Base-by-base conservation (phyloP, 1,140 invertebrate species). In the Lineus longissimus region DNA sequence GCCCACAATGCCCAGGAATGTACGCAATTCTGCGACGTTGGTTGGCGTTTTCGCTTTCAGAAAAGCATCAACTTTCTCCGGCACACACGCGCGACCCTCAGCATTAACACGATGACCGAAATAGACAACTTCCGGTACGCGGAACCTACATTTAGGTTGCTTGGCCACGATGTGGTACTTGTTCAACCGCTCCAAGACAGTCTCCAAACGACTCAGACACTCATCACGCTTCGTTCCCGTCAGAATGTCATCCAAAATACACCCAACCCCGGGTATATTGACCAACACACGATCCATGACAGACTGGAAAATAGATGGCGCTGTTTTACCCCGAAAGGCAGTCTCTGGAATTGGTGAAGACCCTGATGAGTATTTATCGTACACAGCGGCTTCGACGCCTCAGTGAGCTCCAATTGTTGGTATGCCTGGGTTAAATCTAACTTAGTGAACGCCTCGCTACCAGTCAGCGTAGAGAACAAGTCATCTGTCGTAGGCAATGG, bases 41-140 rank as follows among this genome's bases (percentile, higher is more conserved):
- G 65, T 71, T 27, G 69, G 69, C 6, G 58, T 75, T 33, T 59
- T 75, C 15, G 73, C 69, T 63, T 75, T 71, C 55, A 73, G 72
- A 59, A 75, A 73, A 47, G 71, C 73, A 55, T 75, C 64, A 51
- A 65, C 1, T 64, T 73, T n/a, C n/a, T n/a, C n/a, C n/a, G n/a
- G n/a, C n/a, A n/a, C n/a, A n/a, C n/a, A n/a, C n/a, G n/a, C n/a
- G n/a, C n/a, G n/a, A n/a, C n/a, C n/a, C n/a, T n/a, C n/a, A n/a
- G n/a, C n/a, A n/a, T n/a, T n/a, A n/a, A n/a, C n/a, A n/a, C n/a
- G n/a, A n/a, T n/a, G n/a, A n/a, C n/a, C n/a, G n/a, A n/a, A n/a
- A n/a, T n/a, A n/a, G n/a, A n/a, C n/a, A n/a, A n/a, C n/a, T n/a
- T n/a, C n/a, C n/a, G n/a, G n/a, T n/a, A n/a, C n/a, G n/a, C 19